Conservation (phyloP, 1,140 invertebrate genomes). For the Olivierus martensii region DNA sequence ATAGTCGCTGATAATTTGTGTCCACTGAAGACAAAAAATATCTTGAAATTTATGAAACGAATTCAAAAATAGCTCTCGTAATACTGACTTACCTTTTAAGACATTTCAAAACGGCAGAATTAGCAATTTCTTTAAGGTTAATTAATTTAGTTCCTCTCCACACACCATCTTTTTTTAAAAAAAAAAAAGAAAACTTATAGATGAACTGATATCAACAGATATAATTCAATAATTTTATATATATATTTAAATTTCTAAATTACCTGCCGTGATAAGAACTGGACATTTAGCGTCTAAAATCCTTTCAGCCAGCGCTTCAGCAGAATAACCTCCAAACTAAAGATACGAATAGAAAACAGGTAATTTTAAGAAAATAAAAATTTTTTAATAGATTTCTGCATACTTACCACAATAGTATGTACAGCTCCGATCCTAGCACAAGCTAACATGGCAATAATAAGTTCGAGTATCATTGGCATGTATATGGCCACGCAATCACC, state of each 20-base stretch:
- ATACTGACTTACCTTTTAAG: conserved; percentile 23
- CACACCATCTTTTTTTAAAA: conserved; percentile 47
- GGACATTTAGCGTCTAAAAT: conserved; percentile 71
- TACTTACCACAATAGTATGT: conserved; percentile 79
- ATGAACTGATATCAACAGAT: too few species aligned
- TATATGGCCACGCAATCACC: conserved; percentile 89
- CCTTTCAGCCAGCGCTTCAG: conserved; percentile 80
- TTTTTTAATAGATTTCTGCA: too few species aligned
- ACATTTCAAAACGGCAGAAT: conserved; percentile 40
- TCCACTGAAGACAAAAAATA: neutral
- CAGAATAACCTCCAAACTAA: conserved; percentile 86
- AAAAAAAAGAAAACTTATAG: neutral
- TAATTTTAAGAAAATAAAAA: too few species aligned
- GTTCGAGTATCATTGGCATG: conserved; percentile 93
- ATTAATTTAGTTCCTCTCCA: conserved; percentile 82
- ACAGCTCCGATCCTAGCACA: conserved; percentile 84
- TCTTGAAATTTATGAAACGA: too few species aligned
- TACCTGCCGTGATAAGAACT: conserved; percentile 62
- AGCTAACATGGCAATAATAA: conserved; percentile 87
- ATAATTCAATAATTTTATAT: neutral
- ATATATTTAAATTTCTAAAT: neutral
- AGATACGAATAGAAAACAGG: too few species aligned
- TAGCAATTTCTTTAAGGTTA: conserved; percentile 68
- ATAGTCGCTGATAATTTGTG: conserved; percentile 10
- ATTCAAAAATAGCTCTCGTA: too few species aligned